Conservation (phyloP, 2,888 invertebrate species). For the Eurois occulta region DNA sequence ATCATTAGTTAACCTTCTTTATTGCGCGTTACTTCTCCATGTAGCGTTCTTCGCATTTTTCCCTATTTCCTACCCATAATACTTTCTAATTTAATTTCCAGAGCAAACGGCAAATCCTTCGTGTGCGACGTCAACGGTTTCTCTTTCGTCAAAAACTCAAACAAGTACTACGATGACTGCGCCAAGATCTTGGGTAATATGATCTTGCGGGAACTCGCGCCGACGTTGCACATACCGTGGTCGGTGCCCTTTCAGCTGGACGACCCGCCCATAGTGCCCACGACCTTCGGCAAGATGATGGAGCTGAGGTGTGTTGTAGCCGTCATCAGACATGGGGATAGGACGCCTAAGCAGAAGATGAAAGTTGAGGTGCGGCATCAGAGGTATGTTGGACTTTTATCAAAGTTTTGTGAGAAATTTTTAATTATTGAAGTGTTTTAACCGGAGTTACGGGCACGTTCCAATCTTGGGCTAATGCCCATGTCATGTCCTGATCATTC, state of each 20-base stretch:
- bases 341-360: slow-evolving; percentile 99
- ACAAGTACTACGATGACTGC: slow-evolving; percentile 99
- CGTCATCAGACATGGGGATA: slow-evolving; percentile 99
- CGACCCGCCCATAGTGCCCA: slow-evolving; percentile 99
- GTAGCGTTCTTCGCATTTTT: background rate
- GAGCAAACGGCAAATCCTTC: slow-evolving; percentile 99
- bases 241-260: slow-evolving; percentile 99
- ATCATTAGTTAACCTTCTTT: background rate
- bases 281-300: slow-evolving; percentile 99
- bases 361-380: slow-evolving; percentile 99
- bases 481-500: too few species aligned
- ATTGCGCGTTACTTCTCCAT: background rate
- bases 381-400: slow-evolving; percentile 90
- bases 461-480: too few species aligned
- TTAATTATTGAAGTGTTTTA: too few species aligned
- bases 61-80: background rate
- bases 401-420: too few species aligned
- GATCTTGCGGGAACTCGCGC: slow-evolving; percentile 98
- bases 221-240: slow-evolving; percentile 99
- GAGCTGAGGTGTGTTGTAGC: slow-evolving; percentile 98
- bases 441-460: too few species aligned
- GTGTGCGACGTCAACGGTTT: slow-evolving; percentile 99
- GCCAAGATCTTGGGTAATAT: slow-evolving; percentile 99
- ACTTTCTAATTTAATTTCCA: slow-evolving; percentile 70
- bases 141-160: slow-evolving; percentile 99